Percentiles rank a stretch among this genome's conserved stretches.
These are phyloP conservation scores for Cenopis cana DNA, from an alignment of 2,888 invertebrate species.

Conservation along the genomic window DNA sequence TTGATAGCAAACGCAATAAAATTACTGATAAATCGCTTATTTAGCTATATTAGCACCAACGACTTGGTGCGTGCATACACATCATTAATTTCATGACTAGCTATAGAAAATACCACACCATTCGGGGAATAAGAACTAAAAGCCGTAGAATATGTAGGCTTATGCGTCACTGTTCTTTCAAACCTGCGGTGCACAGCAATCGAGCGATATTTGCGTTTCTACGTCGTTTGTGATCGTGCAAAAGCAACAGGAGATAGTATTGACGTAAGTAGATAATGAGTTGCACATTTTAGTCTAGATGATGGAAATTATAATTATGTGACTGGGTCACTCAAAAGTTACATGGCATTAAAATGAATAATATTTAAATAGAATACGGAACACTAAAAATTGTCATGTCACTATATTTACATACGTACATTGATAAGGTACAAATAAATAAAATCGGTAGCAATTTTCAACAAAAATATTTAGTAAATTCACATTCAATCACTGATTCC, in stretches of 20 bases:
- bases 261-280: conserved; percentile 17
- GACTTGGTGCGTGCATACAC: conserved; percentile 61
- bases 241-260: conserved; percentile 3
- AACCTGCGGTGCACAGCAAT: conserved; percentile 67
- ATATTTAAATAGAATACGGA: too few relatives aligned
- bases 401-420: too few relatives aligned
- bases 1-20: conserved; percentile 15
- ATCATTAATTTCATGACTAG: conserved; percentile 71
- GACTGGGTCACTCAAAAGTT: background rate
- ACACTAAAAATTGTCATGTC: too few relatives aligned
- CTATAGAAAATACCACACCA: conserved; percentile 57
- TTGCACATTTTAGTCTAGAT: background rate
- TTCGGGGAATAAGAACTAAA: conserved; percentile 11
- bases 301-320: background rate
- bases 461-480: too few relatives aligned
- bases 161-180: background rate
- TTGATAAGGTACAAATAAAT: too few relatives aligned
- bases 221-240: conserved; percentile 59
- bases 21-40: conserved; percentile 45
- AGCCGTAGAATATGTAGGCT: background rate
- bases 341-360: too few relatives aligned
- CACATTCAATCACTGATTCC: too few relatives aligned
- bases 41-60: conserved; percentile 52
- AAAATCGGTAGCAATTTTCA: too few relatives aligned
- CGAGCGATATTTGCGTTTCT: conserved; percentile 61